Conservation (phyloP, 2,113 vertebrate genomes). For the Oreochromis aureus region DNA sequence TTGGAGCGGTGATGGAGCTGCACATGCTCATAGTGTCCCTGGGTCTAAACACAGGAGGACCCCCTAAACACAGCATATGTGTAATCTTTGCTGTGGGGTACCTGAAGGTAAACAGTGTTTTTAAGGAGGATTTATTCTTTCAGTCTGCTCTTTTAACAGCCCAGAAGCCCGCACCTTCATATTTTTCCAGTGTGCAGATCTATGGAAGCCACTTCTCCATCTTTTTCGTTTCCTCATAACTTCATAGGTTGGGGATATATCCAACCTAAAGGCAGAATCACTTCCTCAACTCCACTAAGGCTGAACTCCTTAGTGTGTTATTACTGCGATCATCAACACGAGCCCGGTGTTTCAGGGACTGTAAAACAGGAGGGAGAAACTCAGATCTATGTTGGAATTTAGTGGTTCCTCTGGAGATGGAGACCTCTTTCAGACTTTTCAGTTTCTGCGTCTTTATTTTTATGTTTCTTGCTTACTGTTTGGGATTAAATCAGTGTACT, state of each 20-base stretch:
- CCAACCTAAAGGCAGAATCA: background rate
- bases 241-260: background rate
- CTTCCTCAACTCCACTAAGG: background rate
- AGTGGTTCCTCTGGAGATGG: background rate
- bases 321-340: background rate
- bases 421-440: background rate
- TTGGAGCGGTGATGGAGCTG: background rate
- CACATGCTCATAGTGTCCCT: background rate
- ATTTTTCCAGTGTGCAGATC: background rate
- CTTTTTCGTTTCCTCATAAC: background rate
- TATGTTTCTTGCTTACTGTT: background rate
- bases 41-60: background rate
- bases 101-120: background rate
- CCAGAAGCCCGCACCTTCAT: background rate
- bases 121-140: background rate
- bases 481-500: background rate
- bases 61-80: background rate
- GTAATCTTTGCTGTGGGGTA: background rate
- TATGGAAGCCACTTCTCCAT: background rate
- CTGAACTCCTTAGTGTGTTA: background rate
- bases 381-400: background rate
- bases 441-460: background rate
- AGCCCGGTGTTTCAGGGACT: background rate
- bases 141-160: background rate
- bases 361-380: background rate